A percentile compares a stretch with the other conserved stretches of the same genome.
phyloP scores from a whole-genome alignment of 2,888 invertebrate genomes.

The Euproctis similis region DNA sequence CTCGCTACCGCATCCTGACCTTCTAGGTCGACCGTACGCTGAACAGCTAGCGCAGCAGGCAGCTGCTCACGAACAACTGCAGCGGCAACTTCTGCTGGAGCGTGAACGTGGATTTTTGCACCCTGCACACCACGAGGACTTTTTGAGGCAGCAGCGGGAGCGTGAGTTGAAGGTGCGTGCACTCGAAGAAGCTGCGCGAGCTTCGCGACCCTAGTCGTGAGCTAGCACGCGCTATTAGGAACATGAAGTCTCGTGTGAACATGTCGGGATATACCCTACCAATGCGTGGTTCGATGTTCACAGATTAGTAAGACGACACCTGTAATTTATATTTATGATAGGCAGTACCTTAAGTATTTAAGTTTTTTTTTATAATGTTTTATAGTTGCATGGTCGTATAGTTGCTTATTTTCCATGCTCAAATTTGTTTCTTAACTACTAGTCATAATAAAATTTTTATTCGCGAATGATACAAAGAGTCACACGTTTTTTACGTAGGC shows the following conservation, averaged over 20 bases:
- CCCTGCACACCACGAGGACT: slow-evolving; percentile 72
- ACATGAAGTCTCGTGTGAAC: no score
- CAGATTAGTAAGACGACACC: slow-evolving; percentile 46
- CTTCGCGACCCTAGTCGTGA: slow-evolving; percentile 56
- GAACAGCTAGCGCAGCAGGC: slow-evolving; percentile 87
- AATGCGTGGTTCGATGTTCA: no score
- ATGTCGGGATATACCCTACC: no score
- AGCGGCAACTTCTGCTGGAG: slow-evolving; percentile 88
- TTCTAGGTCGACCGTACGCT: slow-evolving; percentile 87
- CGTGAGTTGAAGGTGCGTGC: slow-evolving; percentile 90
- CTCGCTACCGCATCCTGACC: slow-evolving; percentile 84
- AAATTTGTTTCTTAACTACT: slow-evolving; percentile 70
- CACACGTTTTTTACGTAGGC: slow-evolving; percentile 43
- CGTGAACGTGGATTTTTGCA: slow-evolving; percentile 82
- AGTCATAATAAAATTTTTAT: slow-evolving; percentile 69
- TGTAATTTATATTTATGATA: slow-evolving; percentile 65
- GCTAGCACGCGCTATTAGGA: slow-evolving; percentile 6
- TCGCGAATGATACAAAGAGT: slow-evolving; percentile 38
- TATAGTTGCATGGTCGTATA: slow-evolving; percentile 70
- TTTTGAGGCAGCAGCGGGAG: slow-evolving; percentile 86
- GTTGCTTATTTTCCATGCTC: slow-evolving; percentile 72
- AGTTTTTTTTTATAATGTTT: slow-evolving; percentile 63
- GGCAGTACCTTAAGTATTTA: slow-evolving; percentile 34
- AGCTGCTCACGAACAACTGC: slow-evolving; percentile 89
- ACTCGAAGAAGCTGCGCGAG: slow-evolving; percentile 89